phyloP scores from a whole-genome alignment of 1,140 invertebrate genomes.

The Drosophila littoralis region DNA sequence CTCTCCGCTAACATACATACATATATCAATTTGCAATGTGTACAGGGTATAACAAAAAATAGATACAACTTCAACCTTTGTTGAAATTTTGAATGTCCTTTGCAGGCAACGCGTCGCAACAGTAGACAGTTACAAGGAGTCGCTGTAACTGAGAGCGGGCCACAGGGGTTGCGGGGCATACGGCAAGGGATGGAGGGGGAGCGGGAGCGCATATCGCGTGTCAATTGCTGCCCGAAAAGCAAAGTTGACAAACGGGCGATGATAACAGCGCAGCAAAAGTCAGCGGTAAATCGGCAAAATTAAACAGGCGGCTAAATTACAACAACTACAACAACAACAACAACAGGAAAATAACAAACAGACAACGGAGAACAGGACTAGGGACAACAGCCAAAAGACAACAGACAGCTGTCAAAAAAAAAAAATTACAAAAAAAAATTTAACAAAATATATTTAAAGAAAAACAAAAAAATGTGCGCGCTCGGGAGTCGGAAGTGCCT shows the following conservation, averaged over 20 bases:
- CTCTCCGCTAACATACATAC: too few species aligned
- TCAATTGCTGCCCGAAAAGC: slow-evolving; percentile 70
- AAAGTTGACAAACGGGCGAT: slow-evolving; percentile 56
- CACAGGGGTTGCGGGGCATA: not conserved
- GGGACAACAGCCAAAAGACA: slow-evolving; percentile 24
- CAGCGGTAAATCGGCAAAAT: slow-evolving; percentile 51
- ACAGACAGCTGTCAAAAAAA: slow-evolving; percentile 45
- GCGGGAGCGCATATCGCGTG: slow-evolving; percentile 63
- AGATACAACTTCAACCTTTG: slow-evolving; percentile 11
- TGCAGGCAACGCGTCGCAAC: not conserved
- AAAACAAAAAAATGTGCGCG: not conserved
- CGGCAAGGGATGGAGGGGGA: not conserved
- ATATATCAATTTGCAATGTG: too few species aligned
- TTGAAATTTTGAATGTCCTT: slow-evolving; percentile 21
- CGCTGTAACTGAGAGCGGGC: not conserved
- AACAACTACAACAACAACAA: slow-evolving; percentile 11
- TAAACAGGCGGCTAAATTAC: slow-evolving; percentile 30
- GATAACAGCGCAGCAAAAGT: slow-evolving; percentile 33
- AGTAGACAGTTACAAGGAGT: not conserved
- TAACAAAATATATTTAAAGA: not conserved
- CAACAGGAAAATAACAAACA: slow-evolving; percentile 35
- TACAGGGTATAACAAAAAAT: slow-evolving; percentile 1
- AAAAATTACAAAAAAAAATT: slow-evolving; percentile 25
- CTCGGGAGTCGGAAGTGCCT: not conserved
- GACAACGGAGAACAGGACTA: slow-evolving; percentile 6